Evolutionary conservation across 1,140 invertebrate species (phyloP).

Genomic region (Bemisia tabaci): DNA sequence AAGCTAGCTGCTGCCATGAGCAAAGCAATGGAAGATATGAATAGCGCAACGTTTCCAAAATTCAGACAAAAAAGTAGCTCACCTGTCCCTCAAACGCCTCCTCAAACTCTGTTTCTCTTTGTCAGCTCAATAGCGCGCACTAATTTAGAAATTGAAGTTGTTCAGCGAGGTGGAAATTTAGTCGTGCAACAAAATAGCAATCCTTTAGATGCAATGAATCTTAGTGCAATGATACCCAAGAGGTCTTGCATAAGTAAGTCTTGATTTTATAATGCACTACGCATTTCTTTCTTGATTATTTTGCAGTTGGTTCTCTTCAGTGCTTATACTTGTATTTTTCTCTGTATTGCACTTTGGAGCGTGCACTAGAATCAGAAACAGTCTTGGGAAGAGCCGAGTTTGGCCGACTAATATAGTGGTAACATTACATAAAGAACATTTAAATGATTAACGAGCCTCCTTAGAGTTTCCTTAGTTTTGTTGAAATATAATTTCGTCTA

Average conservation of each 20-base stretch:
- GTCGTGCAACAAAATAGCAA: slow-evolving; percentile 33
- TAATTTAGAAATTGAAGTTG: slow-evolving; percentile 83
- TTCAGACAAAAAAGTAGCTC: slow-evolving; percentile 34
- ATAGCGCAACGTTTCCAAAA: slow-evolving; percentile 54
- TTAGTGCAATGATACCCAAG: slow-evolving; percentile 52
- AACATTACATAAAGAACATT: no score
- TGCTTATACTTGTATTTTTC: neutral
- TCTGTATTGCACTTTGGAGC: neutral
- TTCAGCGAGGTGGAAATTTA: slow-evolving; percentile 68
- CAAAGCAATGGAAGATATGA: slow-evolving; percentile 88
- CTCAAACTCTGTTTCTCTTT: slow-evolving; percentile 69
- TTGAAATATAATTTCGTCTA: no score
- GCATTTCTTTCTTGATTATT: neutral
- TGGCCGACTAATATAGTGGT: no score
- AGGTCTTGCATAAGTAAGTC: slow-evolving; percentile 71
- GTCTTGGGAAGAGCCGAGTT: no score
- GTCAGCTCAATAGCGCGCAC: slow-evolving; percentile 82
- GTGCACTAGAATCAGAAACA: no score
- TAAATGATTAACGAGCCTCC: no score
- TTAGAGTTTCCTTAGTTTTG: no score
- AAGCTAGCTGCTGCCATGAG: slow-evolving; percentile 63
- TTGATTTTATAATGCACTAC: slow-evolving; percentile 10
- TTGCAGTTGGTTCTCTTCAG: neutral
- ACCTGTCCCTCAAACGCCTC: neutral
- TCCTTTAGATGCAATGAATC: slow-evolving; percentile 24